Evolutionary conservation across 1,140 invertebrate species (phyloP).

Genomic region (Steinernema feltiae): DNA sequence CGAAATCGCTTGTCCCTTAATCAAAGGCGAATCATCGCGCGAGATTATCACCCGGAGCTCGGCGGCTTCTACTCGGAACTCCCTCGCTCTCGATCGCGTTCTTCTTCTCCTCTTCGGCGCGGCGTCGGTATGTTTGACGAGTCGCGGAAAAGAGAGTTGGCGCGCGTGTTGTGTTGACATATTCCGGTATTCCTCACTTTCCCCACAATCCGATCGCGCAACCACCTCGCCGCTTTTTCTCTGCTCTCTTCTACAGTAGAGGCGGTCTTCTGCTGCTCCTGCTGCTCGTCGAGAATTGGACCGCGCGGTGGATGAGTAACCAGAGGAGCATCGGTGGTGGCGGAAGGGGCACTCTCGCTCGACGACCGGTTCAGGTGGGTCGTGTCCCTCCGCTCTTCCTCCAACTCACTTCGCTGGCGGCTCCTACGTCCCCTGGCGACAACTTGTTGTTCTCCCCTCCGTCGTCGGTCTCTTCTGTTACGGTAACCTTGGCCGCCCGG

Average conservation of each 20-base stretch:
- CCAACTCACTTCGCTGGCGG: background rate
- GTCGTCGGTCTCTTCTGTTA: background rate
- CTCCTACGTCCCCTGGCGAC: background rate
- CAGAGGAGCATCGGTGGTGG: constrained; percentile 8
- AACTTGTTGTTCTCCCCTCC: background rate
- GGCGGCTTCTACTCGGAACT: background rate
- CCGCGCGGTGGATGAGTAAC: background rate
- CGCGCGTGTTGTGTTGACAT: background rate
- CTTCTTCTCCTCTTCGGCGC: background rate
- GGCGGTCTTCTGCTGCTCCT: constrained; percentile 8
- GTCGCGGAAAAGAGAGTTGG: background rate
- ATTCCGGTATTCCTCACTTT: constrained; percentile 15
- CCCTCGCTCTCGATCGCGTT: background rate
- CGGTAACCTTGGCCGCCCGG: constrained; percentile 12
- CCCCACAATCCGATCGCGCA: background rate
- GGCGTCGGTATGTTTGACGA: background rate
- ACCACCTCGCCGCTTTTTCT: constrained; percentile 9
- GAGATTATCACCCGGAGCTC: background rate
- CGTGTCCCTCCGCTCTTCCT: constrained; percentile 11
- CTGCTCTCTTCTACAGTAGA: background rate
- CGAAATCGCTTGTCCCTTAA: background rate
- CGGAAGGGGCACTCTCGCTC: constrained; percentile 8
- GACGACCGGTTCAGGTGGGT: constrained; percentile 13
- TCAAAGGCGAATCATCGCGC: constrained; percentile 9
- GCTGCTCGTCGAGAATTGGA: background rate